Evolutionary conservation across 2,888 invertebrate species (phyloP), one percentile per base, ranked within the genome.

Genomic region (Euphydryas editha): DNA sequence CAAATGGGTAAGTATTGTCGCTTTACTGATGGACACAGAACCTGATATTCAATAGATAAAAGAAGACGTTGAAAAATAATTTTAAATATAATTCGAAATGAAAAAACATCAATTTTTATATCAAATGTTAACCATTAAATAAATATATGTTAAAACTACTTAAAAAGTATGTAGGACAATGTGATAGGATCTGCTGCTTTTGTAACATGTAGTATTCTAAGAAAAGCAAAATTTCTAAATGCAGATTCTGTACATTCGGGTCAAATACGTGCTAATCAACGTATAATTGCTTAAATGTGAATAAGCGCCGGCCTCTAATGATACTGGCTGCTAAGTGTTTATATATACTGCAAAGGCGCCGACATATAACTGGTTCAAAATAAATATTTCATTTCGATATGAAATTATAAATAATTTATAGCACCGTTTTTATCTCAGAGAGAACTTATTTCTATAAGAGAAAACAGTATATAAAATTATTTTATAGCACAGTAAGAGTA

Each of bases 211-310:
- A 46, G 17, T 7, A n/a, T 24, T 24, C n/a, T 24, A 24, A 24
- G n/a, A 51, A 30, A 51, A 2, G 15, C 51, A 24, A 51, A 24
- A 30, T 24, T 24, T 24, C 24, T 51, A 51, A 24, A 51, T 11
- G n/a, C 51, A 51, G 30, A 51, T n/a, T 24, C 51, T n/a, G 8
- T 24, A 30, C 51, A 51, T 24, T 24, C 51, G 24, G 24, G 30
- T 51, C 49, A n/a, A 51, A 24, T 51, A 30, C 13, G 24, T 51
- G 24, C 24, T 51, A 51, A 51, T n/a, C 51, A 51, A 51, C n/a
- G 8, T 24, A 15, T 51, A 51, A 51, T 51, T 51, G 51, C 24
- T 24, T 24, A n/a, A 30, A 30, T 51, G 24, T 51, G 24, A n/a
- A 51, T 24, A 51, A 51, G 24, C 51, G 49, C 49, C n/a, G 2